Evolutionary conservation across 2,888 invertebrate genomes (phyloP).

Genomic region (Leptinotarsa juncta): DNA sequence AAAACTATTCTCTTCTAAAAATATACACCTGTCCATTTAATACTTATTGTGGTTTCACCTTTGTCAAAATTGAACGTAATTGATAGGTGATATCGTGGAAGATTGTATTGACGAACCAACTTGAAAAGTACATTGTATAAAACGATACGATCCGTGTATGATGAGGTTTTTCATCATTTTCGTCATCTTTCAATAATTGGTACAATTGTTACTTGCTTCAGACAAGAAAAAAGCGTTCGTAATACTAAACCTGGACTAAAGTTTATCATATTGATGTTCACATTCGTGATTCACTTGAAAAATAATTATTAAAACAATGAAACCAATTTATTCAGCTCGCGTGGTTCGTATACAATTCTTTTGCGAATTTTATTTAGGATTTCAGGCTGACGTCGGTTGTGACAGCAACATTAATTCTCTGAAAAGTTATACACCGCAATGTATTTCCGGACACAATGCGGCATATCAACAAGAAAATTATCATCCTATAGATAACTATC

Average conservation of each 20-base stretch:
- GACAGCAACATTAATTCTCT: conserved; percentile 34
- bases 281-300: background rate
- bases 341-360: conserved; percentile 25
- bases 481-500: conserved; percentile 31
- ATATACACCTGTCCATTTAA: too few species aligned
- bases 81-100: too few species aligned
- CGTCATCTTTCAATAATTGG: too few species aligned
- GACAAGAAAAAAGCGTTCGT: background rate
- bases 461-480: conserved; percentile 34
- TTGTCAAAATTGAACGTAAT: too few species aligned
- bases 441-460: conserved; percentile 32
- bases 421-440: conserved; percentile 31
- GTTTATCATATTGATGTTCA: background rate
- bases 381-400: conserved; percentile 23
- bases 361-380: conserved; percentile 22
- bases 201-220: too few species aligned
- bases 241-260: background rate
- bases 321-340: conserved; percentile 28
- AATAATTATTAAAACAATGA: conserved; percentile 14
- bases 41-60: too few species aligned
- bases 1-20: too few species aligned
- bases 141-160: too few species aligned
- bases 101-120: too few species aligned
- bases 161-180: too few species aligned
- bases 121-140: too few species aligned